These are phyloP conservation scores for Hycleus phaleratus DNA, from an alignment of 1,140 invertebrate species.

Conservation along the genomic window DNA sequence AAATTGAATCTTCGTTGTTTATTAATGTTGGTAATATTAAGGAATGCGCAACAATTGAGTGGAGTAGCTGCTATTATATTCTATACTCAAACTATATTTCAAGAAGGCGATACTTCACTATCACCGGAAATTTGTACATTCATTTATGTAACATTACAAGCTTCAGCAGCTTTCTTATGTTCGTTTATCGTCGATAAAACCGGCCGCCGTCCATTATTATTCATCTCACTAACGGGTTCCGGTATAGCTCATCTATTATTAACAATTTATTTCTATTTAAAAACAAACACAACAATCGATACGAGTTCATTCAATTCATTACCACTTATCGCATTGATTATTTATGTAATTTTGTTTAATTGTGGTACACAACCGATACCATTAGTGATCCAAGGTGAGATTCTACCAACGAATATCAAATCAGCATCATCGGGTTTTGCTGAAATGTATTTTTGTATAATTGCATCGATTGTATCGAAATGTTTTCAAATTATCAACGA, in stretches of 20 bases:
- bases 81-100: conserved; percentile 65
- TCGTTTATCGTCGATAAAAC: conserved; percentile 59
- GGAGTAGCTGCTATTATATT: conserved; percentile 63
- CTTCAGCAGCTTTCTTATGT: conserved; percentile 53
- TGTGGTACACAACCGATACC: conserved; percentile 62
- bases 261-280: conserved; percentile 44
- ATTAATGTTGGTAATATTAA: conserved; percentile 53
- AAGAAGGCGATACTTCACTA: conserved; percentile 44
- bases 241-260: conserved; percentile 46
- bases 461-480: conserved; percentile 62
- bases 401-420: conserved; percentile 62
- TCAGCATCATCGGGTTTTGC: conserved; percentile 58
- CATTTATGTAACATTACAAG: conserved; percentile 55
- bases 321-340: conserved; percentile 53
- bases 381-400: conserved; percentile 60
- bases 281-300: not conserved
- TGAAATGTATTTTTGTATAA: conserved; percentile 58
- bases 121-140: conserved; percentile 37
- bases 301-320: conserved; percentile 44
- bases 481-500: conserved; percentile 57
- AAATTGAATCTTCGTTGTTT: conserved; percentile 53
- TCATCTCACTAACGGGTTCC: conserved; percentile 49
- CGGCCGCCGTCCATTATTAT: conserved; percentile 60
- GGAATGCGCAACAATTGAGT: conserved; percentile 64
- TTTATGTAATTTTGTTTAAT: conserved; percentile 60